Evolutionary conservation across 2,888 invertebrate species (phyloP).

Genomic region (Trichopoda pennipes): DNA sequence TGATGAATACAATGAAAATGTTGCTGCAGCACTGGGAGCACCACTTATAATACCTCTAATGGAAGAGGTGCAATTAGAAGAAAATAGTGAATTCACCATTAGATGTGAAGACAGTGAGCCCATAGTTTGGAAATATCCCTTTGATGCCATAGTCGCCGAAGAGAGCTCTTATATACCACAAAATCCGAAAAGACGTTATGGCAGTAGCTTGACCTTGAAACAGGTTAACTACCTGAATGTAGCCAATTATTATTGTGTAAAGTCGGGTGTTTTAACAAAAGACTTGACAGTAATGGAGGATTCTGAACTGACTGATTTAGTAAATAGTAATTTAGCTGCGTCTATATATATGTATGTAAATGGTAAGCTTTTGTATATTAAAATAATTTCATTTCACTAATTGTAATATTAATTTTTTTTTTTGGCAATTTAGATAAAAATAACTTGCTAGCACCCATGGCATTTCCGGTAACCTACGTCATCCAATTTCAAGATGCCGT

Average conservation of each 20-base stretch:
- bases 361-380: constrained; percentile 77
- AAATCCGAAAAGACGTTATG: constrained; percentile 77
- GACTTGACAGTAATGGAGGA: constrained; percentile 72
- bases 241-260: constrained; percentile 83
- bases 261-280: constrained; percentile 72
- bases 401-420: not conserved
- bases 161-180: constrained; percentile 66
- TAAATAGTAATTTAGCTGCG: constrained; percentile 78
- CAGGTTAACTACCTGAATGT: constrained; percentile 82
- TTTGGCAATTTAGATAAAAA: constrained; percentile 79
- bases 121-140: constrained; percentile 78
- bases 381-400: too few relatives aligned
- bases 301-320: constrained; percentile 76
- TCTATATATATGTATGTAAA: constrained; percentile 83
- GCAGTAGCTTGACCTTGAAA: constrained; percentile 81
- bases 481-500: constrained; percentile 81
- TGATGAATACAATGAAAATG: constrained; percentile 71
- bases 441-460: constrained; percentile 80
- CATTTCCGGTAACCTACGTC: constrained; percentile 76
- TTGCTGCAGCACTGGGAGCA: constrained; percentile 76
- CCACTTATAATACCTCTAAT: constrained; percentile 79
- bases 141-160: constrained; percentile 16
- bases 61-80: constrained; percentile 77
- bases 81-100: constrained; percentile 78
- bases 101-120: constrained; percentile 81